Evolutionary conservation across 1,140 invertebrate genomes (phyloP), one percentile per base, ranked within the genome.

Genomic region (Orchesella cincta): DNA sequence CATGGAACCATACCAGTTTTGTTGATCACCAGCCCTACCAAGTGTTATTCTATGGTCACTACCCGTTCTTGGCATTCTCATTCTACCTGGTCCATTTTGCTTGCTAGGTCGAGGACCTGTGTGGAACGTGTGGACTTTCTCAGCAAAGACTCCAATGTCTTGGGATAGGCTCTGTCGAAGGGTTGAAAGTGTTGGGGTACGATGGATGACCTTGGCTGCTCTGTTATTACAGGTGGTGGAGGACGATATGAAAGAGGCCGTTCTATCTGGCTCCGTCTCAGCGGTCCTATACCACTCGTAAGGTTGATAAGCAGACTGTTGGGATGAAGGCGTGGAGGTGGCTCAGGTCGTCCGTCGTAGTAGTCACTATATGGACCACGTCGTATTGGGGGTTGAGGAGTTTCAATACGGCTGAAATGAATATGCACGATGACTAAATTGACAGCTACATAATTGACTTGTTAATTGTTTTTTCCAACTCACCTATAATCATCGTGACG

Each of bases 111-210:
- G 89, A 86, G 78, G 89, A 89, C 83, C 89, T 90, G 80, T 80
- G 85, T 93, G 93, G 85, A 92, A 93, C 62, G 93, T 92, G 84
- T 95, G 93, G 70, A 94, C 92, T 87, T 95, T 94, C 85, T 96
- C 94, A 0, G 94, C 93, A 1, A 96, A 83, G 93, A 95, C 84
- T 96, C 94, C 71, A 95, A 84, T 0, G 94, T 96, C 84, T 95
- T 94, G n/a, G 94, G 93, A 85, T 95, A 95, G 23, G 90, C 91
- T 35, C 93, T 89, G 83, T 94, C 93, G 82, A 88, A 89, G 0
- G 88, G 88, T 78, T 93, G 92, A 84, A 94, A 94, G 82, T 93
- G 92, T 54, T 93, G 91, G 62, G 92, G 90, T 31, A 88, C 86
- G 0, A 91, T 90, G 16, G 80, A 81, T 5, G 88, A 85, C 83